These are phyloP conservation scores for Apostichopus leukothele DNA, from an alignment of 53 echinoderm and acorn worm genomes.

Conservation along the genomic window DNA sequence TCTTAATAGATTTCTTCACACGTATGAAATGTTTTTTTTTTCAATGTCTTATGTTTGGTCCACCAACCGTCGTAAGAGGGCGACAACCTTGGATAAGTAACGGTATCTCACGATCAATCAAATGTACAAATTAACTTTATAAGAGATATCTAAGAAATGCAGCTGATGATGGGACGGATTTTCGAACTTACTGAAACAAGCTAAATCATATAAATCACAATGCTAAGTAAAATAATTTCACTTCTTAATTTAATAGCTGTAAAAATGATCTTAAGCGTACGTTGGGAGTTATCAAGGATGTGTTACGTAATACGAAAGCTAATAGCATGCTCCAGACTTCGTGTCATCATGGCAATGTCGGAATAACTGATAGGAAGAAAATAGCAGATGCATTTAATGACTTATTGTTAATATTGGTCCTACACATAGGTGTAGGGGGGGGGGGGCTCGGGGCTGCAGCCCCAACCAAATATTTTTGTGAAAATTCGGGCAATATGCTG, in stretches of 20 bases:
- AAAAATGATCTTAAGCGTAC: constrained; percentile 17
- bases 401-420: not conserved
- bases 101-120: too few species aligned
- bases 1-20: not conserved
- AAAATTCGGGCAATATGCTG: too few species aligned
- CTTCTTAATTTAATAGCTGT: not conserved
- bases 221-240: too few species aligned
- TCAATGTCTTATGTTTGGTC: not conserved
- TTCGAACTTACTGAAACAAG: too few species aligned
- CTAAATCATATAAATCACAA: too few species aligned
- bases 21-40: not conserved
- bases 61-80: too few species aligned
- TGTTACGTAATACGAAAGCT: constrained; percentile 4
- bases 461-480: too few species aligned
- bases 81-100: not conserved
- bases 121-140: too few species aligned
- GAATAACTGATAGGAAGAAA: not conserved
- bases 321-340: not conserved
- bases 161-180: too few species aligned
- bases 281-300: not conserved
- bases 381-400: constrained; percentile 19
- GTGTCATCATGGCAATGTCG: not conserved
- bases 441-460: too few species aligned
- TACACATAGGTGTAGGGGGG: too few species aligned
- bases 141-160: too few species aligned